A percentile compares a stretch with the other conserved stretches of the same genome.
phyloP scores from a whole-genome alignment of 2,888 invertebrate genomes.

The Eilema sororculum region DNA sequence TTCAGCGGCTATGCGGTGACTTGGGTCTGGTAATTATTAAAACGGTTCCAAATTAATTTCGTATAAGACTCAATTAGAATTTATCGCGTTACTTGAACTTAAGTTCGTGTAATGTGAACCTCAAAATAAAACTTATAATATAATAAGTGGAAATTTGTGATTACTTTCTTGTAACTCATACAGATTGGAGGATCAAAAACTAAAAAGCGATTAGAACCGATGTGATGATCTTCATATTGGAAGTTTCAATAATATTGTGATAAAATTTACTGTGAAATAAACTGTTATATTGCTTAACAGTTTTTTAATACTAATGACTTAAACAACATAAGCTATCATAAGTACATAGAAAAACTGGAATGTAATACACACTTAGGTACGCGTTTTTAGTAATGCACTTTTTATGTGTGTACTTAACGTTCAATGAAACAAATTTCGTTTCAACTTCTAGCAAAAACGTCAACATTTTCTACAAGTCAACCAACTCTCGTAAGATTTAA shows the following conservation, averaged over 20 bases:
- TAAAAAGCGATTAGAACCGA: background rate
- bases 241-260: background rate
- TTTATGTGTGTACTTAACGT: background rate
- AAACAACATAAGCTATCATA: background rate
- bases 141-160: background rate
- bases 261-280: background rate
- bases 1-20: slow-evolving; percentile 63
- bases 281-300: background rate
- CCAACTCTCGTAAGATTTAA: background rate
- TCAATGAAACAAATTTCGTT: background rate
- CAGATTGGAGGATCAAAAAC: background rate
- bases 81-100: slow-evolving; percentile 11
- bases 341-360: background rate
- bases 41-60: slow-evolving; percentile 35
- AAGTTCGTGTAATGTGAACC: slow-evolving; percentile 32
- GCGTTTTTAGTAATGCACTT: background rate
- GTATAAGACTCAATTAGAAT: slow-evolving; percentile 28
- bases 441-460: background rate
- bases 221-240: background rate
- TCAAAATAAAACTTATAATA: background rate
- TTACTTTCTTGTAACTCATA: background rate
- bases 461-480: background rate
- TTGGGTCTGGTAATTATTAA: slow-evolving; percentile 46
- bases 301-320: background rate
- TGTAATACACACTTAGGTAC: background rate